Base-by-base conservation (phyloP, 2,888 invertebrate genomes). In the Leptinotarsa haldemani region DNA sequence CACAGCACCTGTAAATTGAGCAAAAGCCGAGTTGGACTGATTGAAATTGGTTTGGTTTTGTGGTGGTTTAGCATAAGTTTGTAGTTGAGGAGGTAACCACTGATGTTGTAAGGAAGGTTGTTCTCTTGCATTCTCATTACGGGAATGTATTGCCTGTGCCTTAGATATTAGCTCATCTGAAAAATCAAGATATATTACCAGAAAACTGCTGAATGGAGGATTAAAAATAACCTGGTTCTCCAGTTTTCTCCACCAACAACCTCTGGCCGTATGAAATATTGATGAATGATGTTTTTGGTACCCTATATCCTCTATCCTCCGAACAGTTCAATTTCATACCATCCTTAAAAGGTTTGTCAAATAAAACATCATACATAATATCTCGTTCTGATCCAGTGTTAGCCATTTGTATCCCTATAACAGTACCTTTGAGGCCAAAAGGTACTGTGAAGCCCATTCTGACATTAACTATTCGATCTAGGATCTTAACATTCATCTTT, bases 401-500 rank as follows among this genome's bases (percentile, higher is more conserved):
- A 0, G 84, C 73, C 70, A 85, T 87, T 71, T 90, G 88, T 12
- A 93, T 89, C 0, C 91, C 95, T n/a, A 96, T 92, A 1, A 99
- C 89, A 0, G 96, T 97, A 46, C 98, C 99, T 77, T 92, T 91
- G 13, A 92, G 89, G 1, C 97, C 98, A 5, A 94, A 87, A 0
- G 97, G 97, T 18, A 96, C 95, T 1, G 93, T 90, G 83, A 92
- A 94, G 69, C 92, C 92, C 48, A 91, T 91, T 47, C 94, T 90
- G 0, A 94, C 92, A 83, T 94, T 93, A 4, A 97, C 92, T 64
- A 99, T 92, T 68, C 98, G 91, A 88, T 99, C 98, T 83, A 94
- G 93, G 75, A 98, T 85, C 75, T 88, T 84, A 87, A 90, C 94
- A 69, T 90, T 90, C 0, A 93, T 91, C 12, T 88, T 88, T 0